phyloP scores from a whole-genome alignment of 1,140 invertebrate species.

The Solenopsis invicta region DNA sequence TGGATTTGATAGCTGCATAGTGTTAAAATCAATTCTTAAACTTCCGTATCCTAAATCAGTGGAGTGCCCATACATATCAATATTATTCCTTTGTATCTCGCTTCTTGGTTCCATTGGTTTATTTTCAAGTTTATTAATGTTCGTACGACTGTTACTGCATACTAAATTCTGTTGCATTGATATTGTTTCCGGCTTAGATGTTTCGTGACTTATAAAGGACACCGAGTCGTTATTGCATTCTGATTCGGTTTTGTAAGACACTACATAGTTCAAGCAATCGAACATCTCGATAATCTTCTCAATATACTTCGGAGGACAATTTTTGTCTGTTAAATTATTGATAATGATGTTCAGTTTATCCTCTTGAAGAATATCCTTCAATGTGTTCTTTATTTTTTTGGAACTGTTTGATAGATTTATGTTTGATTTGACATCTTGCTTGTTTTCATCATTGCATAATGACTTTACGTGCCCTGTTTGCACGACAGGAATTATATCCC shows the following conservation, averaged over 20 bases:
- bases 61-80: not conserved
- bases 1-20: not conserved
- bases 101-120: not conserved
- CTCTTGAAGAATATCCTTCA: conserved; percentile 72
- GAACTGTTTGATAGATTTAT: not conserved
- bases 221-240: not conserved
- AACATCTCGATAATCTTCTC: conserved; percentile 77
- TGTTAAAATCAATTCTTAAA: conserved; percentile 7
- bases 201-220: not conserved
- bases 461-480: not conserved
- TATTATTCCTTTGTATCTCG: too few species aligned
- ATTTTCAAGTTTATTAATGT: not conserved
- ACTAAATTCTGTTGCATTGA: not conserved
- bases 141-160: not conserved
- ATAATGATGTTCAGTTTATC: conserved; percentile 77
- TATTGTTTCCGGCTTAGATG: not conserved
- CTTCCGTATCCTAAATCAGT: not conserved
- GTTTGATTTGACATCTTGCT: not conserved
- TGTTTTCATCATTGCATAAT: not conserved
- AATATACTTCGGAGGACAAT: conserved; percentile 76
- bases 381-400: not conserved
- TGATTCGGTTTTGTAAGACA: conserved; percentile 59
- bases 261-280: conserved; percentile 74
- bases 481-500: not conserved
- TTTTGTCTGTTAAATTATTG: conserved; percentile 75